These are phyloP conservation scores for Cervus canadensis DNA, from an alignment of 2,113 vertebrate genomes.

Conservation along the genomic window DNA sequence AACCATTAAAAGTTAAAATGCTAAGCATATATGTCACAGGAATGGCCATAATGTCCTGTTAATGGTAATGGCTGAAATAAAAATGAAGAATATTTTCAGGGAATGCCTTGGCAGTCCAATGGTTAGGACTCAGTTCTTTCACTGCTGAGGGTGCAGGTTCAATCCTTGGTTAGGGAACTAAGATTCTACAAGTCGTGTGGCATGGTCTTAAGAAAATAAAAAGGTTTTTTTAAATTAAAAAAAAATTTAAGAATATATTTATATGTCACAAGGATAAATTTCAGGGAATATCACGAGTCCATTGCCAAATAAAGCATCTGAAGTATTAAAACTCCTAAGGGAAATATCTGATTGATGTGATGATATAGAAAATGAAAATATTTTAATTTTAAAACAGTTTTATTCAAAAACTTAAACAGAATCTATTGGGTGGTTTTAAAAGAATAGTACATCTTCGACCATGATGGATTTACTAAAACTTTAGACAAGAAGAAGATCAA, in stretches of 20 bases:
- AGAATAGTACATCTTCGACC: neutral
- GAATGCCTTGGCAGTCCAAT: neutral
- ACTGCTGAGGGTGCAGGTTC: neutral
- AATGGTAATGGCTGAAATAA: neutral
- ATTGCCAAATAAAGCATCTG: neutral
- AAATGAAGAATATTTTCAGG: neutral
- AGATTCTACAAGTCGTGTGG: neutral
- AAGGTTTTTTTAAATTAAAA: neutral
- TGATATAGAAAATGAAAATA: neutral
- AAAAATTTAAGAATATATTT: neutral
- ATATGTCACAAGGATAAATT: neutral
- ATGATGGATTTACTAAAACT: neutral
- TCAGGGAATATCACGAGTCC: neutral
- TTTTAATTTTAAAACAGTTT: neutral
- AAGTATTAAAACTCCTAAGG: neutral
- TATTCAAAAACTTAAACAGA: neutral
- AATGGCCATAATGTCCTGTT: neutral
- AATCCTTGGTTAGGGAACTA: neutral
- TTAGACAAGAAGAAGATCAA: neutral
- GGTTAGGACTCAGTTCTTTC: neutral
- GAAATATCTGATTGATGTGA: neutral
- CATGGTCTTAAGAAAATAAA: neutral
- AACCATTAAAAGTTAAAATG: neutral
- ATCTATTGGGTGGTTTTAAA: neutral
- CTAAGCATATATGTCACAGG: neutral